These are phyloP conservation scores for Petromus typicus DNA, from an alignment of 2,113 vertebrate genomes.

Conservation along the genomic window DNA sequence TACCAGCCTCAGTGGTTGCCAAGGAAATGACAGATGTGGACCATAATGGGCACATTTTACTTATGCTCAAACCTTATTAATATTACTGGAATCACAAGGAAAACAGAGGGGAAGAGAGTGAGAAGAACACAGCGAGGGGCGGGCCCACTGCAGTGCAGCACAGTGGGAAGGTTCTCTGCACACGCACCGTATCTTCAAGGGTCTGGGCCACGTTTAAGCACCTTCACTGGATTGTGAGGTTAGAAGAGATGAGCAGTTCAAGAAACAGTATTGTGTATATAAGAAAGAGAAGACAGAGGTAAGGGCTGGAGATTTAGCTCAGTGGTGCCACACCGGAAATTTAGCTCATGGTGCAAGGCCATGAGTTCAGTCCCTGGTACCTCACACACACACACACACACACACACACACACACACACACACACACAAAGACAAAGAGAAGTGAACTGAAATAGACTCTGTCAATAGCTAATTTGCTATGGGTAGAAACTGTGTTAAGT, in stretches of 20 bases:
- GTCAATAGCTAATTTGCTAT: neutral
- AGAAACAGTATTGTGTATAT: neutral
- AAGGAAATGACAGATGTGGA: conserved; percentile 40
- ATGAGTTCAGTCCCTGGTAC: too few relatives aligned
- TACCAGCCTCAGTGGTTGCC: neutral
- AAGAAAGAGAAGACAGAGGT: neutral
- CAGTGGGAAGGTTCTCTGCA: conserved; percentile 5
- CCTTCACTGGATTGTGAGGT: neutral
- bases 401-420: too few relatives aligned
- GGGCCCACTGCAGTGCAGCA: neutral
- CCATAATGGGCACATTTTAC: neutral
- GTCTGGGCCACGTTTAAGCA: conserved; percentile 34
- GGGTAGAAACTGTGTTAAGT: neutral
- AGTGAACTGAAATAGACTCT: neutral
- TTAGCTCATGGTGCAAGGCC: too few relatives aligned
- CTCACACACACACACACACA: too few relatives aligned
- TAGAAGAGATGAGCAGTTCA: conserved; percentile 31
- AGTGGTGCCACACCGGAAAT: too few relatives aligned
- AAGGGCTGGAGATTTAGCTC: too few relatives aligned
- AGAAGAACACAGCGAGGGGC: neutral
- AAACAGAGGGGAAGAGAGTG: conserved; percentile 14
- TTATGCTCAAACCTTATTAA: neutral
- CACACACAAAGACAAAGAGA: too few relatives aligned
- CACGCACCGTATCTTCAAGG: neutral
- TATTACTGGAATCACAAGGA: conserved; percentile 26